phyloP scores from a whole-genome alignment of 2,113 vertebrate species.

The Megaceryle maxima region DNA sequence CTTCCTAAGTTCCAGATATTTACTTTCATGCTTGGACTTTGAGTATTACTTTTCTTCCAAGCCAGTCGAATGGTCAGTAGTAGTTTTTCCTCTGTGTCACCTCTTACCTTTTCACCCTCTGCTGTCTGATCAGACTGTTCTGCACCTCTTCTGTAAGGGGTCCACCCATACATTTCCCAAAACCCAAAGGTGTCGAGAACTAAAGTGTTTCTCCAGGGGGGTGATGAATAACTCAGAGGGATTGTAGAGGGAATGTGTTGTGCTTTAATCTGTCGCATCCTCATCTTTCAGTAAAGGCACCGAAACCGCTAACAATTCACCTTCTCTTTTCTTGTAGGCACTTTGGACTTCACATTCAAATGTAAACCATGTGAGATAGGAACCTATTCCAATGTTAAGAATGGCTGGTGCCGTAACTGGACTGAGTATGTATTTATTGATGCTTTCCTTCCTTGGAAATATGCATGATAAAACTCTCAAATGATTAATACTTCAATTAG shows the following conservation, averaged over 20 bases:
- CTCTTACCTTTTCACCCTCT: background rate
- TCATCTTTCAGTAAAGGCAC: background rate
- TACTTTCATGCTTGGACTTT: background rate
- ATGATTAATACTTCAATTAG: background rate
- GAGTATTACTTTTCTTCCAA: background rate
- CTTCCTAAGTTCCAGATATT: background rate
- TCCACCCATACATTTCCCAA: background rate
- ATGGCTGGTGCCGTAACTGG: slow-evolving; percentile 62
- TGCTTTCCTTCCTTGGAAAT: background rate
- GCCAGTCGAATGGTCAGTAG: background rate
- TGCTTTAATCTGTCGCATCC: background rate
- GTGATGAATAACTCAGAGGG: background rate
- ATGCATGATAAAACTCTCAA: background rate
- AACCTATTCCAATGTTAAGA: slow-evolving; percentile 48
- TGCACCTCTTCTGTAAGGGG: background rate
- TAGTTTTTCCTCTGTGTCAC: too few species aligned
- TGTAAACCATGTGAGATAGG: slow-evolving; percentile 55
- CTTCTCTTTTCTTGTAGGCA: background rate
- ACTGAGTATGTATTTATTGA: slow-evolving; percentile 39
- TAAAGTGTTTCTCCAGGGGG: background rate
- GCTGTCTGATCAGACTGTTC: background rate
- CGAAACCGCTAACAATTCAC: background rate
- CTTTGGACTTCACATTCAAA: background rate
- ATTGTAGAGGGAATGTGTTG: background rate
- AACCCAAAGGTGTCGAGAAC: background rate